Base-by-base conservation (phyloP, 2,888 invertebrate species). In the Megastigmus dorsalis region DNA sequence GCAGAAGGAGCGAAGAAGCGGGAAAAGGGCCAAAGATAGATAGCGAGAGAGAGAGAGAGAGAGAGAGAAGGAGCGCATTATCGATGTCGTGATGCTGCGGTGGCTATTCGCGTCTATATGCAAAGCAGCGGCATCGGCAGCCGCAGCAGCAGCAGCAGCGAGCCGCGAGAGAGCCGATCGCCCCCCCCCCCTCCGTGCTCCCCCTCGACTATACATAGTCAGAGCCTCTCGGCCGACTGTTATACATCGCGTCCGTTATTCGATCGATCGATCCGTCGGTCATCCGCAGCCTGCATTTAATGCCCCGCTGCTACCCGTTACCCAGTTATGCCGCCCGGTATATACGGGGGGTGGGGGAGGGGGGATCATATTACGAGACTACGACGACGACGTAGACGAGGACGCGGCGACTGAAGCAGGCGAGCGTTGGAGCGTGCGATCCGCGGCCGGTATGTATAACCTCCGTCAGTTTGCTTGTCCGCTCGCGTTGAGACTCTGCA, bases 291-390 rank as follows among this genome's bases (percentile, higher is more conserved):
- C 48, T 52, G 63, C 65, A 48, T 63, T 57, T 71, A 65, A 57
- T 57, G 70, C 69, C 52, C 50, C 52, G 52, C 52, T 33, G 82
- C 83, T 84, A 83, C 82, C 84, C 83, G 84, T 84, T 84, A 84
- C 84, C 83, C 80, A 83, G 84, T 84, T 84, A 84, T 81, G 18
- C n/a, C 78, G 74, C 81, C 81, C 80, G 82, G 82, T 83, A 84
- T n/a, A n/a, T n/a, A n/a, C n/a, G n/a, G n/a, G n/a, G n/a, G n/a
- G n/a, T n/a, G n/a, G n/a, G n/a, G n/a, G n/a, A n/a, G 81, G 77
- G 80, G 79, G 78, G 82, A 84, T 83, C 82, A 77, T 79, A 80
- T 84, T 84, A 81, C 83, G 79, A 81, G 81, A n/a, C n/a, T n/a
- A n/a, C n/a, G n/a, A n/a, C n/a, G n/a, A n/a, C n/a, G n/a, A n/a